Percentiles rank a stretch among this genome's conserved stretches.
Conservation (phyloP, 2,797 vertebrate genomes). For the Notamacropus eugenii region DNA sequence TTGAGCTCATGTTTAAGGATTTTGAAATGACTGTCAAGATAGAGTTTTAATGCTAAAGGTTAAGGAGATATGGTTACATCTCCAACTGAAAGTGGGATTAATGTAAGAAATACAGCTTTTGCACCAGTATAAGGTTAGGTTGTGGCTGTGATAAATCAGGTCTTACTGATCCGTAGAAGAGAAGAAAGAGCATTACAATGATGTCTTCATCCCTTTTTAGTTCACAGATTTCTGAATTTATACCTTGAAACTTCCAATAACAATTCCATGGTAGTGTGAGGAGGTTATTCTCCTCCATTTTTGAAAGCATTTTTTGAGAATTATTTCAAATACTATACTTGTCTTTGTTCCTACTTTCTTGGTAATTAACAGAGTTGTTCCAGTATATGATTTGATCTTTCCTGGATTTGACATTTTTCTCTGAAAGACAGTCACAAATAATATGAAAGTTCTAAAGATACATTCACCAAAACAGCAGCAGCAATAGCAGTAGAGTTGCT, state of each 20-base stretch:
- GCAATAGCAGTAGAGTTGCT: not conserved
- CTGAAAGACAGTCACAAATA: not conserved
- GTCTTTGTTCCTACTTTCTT: not conserved
- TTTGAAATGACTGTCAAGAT: not conserved
- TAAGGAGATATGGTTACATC: conserved; percentile 25
- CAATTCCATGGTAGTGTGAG: not conserved
- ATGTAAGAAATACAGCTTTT: conserved; percentile 25
- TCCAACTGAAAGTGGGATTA: conserved; percentile 26
- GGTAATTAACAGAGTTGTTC: not conserved
- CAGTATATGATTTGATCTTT: not conserved
- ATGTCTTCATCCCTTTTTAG: conserved; percentile 26
- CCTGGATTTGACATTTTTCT: not conserved
- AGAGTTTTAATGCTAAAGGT: conserved; percentile 3
- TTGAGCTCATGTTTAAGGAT: not conserved
- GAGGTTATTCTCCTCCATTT: not conserved
- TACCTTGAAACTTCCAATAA: conserved; percentile 16
- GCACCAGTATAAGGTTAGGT: not conserved
- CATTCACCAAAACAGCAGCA: not conserved
- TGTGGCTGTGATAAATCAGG: conserved; percentile 45
- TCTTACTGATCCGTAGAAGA: not conserved
- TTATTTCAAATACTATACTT: not conserved
- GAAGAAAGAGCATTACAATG: not conserved
- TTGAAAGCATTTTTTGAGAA: not conserved
- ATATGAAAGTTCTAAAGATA: not conserved
- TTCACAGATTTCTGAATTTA: not conserved